Percentiles rank a stretch among this genome's conserved stretches.
phyloP scores from a whole-genome alignment of 1,140 invertebrate genomes.

The Acarapis woodi region DNA sequence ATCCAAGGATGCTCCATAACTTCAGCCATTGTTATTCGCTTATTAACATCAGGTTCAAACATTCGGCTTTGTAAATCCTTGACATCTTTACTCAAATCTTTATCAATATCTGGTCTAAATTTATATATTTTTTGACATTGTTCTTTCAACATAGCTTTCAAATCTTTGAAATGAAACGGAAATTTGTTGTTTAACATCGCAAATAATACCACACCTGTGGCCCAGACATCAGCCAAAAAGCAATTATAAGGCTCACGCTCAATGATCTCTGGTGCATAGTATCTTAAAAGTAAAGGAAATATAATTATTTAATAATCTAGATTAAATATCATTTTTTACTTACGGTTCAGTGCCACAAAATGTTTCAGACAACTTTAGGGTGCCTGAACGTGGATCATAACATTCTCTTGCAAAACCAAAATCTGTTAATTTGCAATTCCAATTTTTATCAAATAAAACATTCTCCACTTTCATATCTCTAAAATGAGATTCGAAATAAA shows the following conservation, averaged over 20 bases:
- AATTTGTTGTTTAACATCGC: slow-evolving; percentile 16
- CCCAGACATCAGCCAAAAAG: slow-evolving; percentile 15
- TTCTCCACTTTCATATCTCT: slow-evolving; percentile 11
- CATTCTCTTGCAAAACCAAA: slow-evolving; percentile 9
- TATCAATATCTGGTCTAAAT: slow-evolving; percentile 1
- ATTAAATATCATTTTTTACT: too few relatives aligned
- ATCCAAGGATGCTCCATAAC: slow-evolving; percentile 12
- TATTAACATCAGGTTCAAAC: slow-evolving; percentile 41
- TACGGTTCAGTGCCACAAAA: slow-evolving; percentile 10
- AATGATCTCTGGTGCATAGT: slow-evolving; percentile 14
- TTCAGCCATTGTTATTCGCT: slow-evolving; percentile 32
- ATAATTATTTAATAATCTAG: too few relatives aligned
- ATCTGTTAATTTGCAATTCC: slow-evolving; percentile 8
- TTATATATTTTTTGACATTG: slow-evolving; percentile 12
- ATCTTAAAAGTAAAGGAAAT: too few relatives aligned
- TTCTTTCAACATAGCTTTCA: slow-evolving; percentile 19
- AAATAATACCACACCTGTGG: slow-evolving; percentile 15
- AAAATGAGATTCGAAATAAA: too few relatives aligned
- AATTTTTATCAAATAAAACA: slow-evolving; percentile 5
- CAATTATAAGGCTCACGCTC: slow-evolving; percentile 13
- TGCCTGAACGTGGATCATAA: slow-evolving; percentile 1
- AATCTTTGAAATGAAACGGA: slow-evolving; percentile 20
- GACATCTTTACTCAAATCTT: not conserved
- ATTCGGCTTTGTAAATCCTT: slow-evolving; percentile 37
- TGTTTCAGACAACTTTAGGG: slow-evolving; percentile 3